Evolutionary conservation across 2,113 vertebrate genomes (phyloP).

Genomic region (Hippoglossus stenolepis): DNA sequence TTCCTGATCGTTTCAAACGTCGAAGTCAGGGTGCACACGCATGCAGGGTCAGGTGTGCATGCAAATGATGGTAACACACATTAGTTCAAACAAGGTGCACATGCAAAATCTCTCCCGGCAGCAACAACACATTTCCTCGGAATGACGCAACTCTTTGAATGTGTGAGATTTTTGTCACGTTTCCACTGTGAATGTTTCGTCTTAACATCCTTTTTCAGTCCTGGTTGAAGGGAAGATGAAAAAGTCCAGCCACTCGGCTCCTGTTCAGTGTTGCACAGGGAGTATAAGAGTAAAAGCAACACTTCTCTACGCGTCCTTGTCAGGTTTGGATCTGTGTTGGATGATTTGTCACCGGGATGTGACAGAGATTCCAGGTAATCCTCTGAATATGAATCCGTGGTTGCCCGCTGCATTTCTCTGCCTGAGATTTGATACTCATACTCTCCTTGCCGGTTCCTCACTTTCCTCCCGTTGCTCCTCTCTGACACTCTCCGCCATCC

Average conservation of each 20-base stretch:
- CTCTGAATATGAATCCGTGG: constrained; percentile 51
- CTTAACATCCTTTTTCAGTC: background rate
- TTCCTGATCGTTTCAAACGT: too few species aligned
- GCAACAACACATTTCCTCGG: too few species aligned
- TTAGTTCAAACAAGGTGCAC: too few species aligned
- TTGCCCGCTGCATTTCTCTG: constrained; percentile 13
- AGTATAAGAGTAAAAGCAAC: constrained; percentile 35
- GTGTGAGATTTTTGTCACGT: background rate
- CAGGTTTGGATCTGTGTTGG: constrained; percentile 45
- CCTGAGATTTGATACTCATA: background rate
- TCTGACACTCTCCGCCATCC: background rate
- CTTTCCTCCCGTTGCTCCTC: background rate
- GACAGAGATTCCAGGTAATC: constrained; percentile 56
- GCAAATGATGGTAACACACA: too few species aligned
- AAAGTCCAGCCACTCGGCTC: background rate
- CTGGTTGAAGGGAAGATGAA: background rate
- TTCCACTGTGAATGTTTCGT: background rate
- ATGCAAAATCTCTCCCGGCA: too few species aligned
- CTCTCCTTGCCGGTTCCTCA: background rate
- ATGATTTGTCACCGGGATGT: constrained; percentile 32
- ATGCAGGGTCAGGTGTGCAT: too few species aligned
- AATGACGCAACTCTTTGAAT: background rate
- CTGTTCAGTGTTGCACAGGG: constrained; percentile 30
- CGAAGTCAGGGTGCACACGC: too few species aligned
- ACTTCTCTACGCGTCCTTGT: constrained; percentile 35